A percentile compares a stretch with the other conserved stretches of the same genome.
Conservation (phyloP, 2,797 vertebrate species). For the Sebastes oblongus region DNA sequence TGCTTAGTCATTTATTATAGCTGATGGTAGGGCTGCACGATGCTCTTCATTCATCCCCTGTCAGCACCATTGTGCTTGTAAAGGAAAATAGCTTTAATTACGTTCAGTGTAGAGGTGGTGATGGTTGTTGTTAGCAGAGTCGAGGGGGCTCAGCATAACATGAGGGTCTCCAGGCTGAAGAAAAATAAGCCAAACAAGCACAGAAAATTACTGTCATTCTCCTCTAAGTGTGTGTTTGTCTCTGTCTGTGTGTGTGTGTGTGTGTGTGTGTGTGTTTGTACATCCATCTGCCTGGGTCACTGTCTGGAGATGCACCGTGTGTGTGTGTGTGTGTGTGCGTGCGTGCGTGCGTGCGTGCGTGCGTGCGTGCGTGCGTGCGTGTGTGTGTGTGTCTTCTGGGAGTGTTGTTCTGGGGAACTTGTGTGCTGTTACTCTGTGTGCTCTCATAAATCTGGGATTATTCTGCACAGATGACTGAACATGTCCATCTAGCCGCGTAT, state of each 20-base stretch:
- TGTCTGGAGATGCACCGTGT: background rate
- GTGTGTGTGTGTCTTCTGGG: background rate
- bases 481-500: constrained; percentile 9
- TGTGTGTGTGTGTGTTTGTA: background rate
- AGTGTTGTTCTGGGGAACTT: constrained; percentile 5
- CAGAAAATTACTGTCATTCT: constrained; percentile 61
- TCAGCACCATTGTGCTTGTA: constrained; percentile 33
- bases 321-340: background rate
- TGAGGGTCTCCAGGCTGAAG: constrained; percentile 36
- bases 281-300: constrained; percentile 4
- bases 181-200: constrained; percentile 44
- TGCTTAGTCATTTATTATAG: constrained; percentile 17
- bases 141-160: constrained; percentile 33
- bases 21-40: background rate
- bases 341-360: background rate
- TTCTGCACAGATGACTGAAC: constrained; percentile 25
- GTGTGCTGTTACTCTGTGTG: background rate
- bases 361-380: background rate
- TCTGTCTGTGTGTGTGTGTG: background rate
- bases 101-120: constrained; percentile 12
- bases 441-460: constrained; percentile 22
- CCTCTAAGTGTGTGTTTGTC: background rate
- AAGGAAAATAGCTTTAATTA: constrained; percentile 66
- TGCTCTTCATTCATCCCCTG: constrained; percentile 38
- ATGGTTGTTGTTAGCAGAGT: constrained; percentile 27